Conservation (phyloP, 2,113 vertebrate genomes). For the Thinocorus orbignyianus region DNA sequence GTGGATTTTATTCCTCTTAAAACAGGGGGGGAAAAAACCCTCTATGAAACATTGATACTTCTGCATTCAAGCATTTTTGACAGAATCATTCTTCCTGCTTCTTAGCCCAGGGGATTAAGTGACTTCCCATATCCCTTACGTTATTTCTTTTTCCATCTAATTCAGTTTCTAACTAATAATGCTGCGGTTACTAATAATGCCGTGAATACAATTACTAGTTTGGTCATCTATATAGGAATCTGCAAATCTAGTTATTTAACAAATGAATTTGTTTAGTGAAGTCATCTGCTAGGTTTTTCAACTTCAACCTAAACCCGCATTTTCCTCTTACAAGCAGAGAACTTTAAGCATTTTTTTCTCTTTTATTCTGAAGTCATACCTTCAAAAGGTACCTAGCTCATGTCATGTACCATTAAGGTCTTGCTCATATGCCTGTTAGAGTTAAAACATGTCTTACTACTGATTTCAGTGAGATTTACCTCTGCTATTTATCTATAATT, state of each 20-base stretch:
- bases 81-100: background rate
- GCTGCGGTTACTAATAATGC: background rate
- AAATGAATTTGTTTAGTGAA: background rate
- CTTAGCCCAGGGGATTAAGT: background rate
- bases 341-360: background rate
- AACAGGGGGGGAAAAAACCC: background rate
- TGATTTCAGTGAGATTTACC: background rate
- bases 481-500: background rate
- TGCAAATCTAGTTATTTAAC: background rate
- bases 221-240: background rate
- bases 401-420: background rate
- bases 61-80: background rate
- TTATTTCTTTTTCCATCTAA: background rate
- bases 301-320: background rate
- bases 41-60: background rate
- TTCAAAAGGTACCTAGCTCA: background rate
- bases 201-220: background rate
- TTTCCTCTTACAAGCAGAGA: background rate
- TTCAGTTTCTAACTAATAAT: background rate
- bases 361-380: background rate
- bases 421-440: background rate
- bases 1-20: background rate
- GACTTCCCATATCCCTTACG: background rate
- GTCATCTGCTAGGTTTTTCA: background rate
- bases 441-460: background rate